phyloP scores from a whole-genome alignment of 2,888 invertebrate genomes.

The Hartigia nigra region DNA sequence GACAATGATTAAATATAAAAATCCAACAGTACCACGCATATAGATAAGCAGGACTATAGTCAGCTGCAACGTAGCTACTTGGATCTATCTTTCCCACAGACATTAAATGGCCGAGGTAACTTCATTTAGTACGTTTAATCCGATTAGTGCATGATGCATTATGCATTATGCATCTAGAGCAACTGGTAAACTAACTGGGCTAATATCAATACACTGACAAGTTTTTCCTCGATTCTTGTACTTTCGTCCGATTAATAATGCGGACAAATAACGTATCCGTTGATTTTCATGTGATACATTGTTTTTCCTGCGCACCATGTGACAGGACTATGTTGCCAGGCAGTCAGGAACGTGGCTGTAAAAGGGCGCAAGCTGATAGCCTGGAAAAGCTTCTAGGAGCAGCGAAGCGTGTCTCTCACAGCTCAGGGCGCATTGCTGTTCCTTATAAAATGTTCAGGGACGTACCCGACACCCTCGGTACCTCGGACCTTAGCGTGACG shows the following conservation, averaged over 20 bases:
- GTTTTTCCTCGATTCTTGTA: not conserved
- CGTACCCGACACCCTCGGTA: not conserved
- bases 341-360: constrained; percentile 24
- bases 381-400: constrained; percentile 42
- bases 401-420: constrained; percentile 39
- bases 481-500: not conserved
- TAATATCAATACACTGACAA: not conserved
- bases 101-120: not conserved
- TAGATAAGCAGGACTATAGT: no score
- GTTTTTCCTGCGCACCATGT: not conserved
- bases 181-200: no score
- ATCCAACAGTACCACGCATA: no score
- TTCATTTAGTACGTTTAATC: not conserved
- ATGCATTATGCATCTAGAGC: no score
- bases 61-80: not conserved
- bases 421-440: constrained; percentile 34
- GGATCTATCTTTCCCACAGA: not conserved
- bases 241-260: not conserved
- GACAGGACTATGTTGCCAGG: not conserved
- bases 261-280: not conserved
- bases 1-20: not conserved
- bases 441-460: constrained; percentile 30
- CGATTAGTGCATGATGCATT: no score
- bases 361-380: constrained; percentile 37
- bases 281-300: not conserved